A percentile compares a stretch with the other conserved stretches of the same genome.
phyloP scores from a whole-genome alignment of 1,140 invertebrate species.

The Diploscapter pachys region DNA sequence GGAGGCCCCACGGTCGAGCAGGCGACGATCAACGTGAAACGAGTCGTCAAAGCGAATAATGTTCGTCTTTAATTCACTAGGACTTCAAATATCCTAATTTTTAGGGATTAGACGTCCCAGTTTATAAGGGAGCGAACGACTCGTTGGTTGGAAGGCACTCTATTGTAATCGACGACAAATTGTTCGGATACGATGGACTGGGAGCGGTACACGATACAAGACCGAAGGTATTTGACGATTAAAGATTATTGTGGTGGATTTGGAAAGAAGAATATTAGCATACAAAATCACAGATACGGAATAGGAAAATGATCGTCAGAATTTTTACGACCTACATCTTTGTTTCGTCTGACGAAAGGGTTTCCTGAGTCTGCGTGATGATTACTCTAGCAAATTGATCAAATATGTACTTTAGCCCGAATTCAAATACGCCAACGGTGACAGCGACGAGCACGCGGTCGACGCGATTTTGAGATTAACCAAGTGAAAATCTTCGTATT shows the following conservation, averaged over 20 bases:
- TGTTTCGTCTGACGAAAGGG: conserved; percentile 44
- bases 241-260: conserved; percentile 4
- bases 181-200: conserved; percentile 53
- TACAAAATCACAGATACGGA: conserved; percentile 35
- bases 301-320: conserved; percentile 28
- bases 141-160: conserved; percentile 41
- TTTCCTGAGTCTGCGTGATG: conserved; percentile 45
- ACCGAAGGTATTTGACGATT: not conserved
- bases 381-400: conserved; percentile 62
- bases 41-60: conserved; percentile 52
- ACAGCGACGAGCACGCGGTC: conserved; percentile 15
- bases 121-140: conserved; percentile 49
- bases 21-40: conserved; percentile 45
- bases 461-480: no score
- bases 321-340: conserved; percentile 22
- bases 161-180: conserved; percentile 38
- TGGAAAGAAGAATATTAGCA: conserved; percentile 9
- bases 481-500: not conserved
- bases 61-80: conserved; percentile 10
- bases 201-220: conserved; percentile 44
- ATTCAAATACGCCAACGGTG: conserved; percentile 44
- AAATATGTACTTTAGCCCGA: no score
- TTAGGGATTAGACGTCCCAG: conserved; percentile 39
- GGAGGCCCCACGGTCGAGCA: conserved; percentile 47
- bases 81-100: conserved; percentile 1